Conservation (phyloP, 2,113 vertebrate species). For the Lethenteron reissneri region DNA sequence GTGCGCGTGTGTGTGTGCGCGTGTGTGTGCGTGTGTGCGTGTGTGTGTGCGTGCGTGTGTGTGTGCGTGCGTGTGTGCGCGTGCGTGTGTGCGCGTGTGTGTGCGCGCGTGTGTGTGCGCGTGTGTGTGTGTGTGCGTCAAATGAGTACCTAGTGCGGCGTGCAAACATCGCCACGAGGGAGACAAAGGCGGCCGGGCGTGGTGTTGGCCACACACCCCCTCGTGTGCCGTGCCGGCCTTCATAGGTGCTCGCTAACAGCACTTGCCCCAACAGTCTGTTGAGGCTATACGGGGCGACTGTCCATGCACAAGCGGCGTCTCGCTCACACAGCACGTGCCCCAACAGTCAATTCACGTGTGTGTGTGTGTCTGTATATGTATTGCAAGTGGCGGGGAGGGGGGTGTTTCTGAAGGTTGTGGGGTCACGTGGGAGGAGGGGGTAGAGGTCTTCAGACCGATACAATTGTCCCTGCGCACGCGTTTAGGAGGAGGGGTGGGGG, state of each 20-base stretch:
- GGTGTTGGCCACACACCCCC: too few relatives aligned
- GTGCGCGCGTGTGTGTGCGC: background rate
- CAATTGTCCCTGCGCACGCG: too few relatives aligned
- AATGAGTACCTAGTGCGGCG: too few relatives aligned
- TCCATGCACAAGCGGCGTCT: too few relatives aligned
- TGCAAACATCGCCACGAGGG: too few relatives aligned
- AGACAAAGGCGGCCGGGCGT: too few relatives aligned
- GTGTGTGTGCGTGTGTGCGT: conserved; percentile 11
- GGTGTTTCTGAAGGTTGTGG: background rate
- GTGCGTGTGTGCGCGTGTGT: background rate
- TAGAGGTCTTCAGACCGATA: background rate
- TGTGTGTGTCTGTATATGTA: background rate
- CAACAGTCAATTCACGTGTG: background rate
- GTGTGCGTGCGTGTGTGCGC: background rate
- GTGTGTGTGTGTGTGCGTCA: background rate
- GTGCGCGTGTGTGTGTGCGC: conserved; percentile 8
- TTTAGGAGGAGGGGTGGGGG: too few relatives aligned
- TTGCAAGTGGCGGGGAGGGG: background rate
- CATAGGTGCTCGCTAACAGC: too few relatives aligned
- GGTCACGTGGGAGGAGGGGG: background rate
- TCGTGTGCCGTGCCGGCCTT: too few relatives aligned
- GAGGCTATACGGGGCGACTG: too few relatives aligned
- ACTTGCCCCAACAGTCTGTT: too few relatives aligned
- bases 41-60: conserved; percentile 10
- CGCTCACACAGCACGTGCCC: too few relatives aligned